Conservation (phyloP, 2,113 vertebrate species). For the Phyllostomus discolor region DNA sequence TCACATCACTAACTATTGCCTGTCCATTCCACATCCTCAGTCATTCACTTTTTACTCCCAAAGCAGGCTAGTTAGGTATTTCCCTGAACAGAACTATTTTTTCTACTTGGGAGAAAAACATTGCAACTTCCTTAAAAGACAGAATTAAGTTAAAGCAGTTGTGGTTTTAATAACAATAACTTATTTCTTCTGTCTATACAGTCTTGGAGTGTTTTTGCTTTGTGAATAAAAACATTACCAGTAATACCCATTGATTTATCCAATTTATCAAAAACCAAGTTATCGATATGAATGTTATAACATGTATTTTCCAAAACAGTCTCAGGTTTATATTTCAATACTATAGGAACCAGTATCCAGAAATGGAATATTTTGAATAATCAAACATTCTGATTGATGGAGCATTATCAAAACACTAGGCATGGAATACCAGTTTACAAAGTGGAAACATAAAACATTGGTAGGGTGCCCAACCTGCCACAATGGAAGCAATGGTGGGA, state of each 20-base stretch:
- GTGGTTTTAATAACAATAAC: conserved; percentile 16
- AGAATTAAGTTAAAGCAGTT: neutral
- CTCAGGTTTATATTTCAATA: conserved; percentile 22
- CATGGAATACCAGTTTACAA: neutral
- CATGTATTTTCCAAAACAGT: conserved; percentile 41
- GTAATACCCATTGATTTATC: conserved; percentile 12
- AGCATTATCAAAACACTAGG: neutral
- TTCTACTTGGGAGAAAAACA: neutral
- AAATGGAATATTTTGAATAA: conserved; percentile 30
- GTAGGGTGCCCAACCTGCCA: neutral
- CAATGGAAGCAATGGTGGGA: neutral
- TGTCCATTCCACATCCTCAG: neutral
- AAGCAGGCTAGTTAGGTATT: neutral
- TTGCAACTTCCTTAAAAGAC: neutral
- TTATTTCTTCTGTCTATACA: neutral
- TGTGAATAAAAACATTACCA: conserved; percentile 1
- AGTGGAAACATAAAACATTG: neutral
- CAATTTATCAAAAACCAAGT: conserved; percentile 20
- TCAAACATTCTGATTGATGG: neutral
- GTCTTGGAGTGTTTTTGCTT: conserved; percentile 15
- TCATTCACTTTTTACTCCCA: neutral
- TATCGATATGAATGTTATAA: neutral
- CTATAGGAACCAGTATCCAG: neutral
- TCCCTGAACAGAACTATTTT: neutral
- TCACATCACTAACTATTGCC: neutral